Percentiles rank a stretch among this genome's conserved stretches.
Evolutionary conservation across 2,888 invertebrate species (phyloP).

Genomic region (Tenthredo mesomela): DNA sequence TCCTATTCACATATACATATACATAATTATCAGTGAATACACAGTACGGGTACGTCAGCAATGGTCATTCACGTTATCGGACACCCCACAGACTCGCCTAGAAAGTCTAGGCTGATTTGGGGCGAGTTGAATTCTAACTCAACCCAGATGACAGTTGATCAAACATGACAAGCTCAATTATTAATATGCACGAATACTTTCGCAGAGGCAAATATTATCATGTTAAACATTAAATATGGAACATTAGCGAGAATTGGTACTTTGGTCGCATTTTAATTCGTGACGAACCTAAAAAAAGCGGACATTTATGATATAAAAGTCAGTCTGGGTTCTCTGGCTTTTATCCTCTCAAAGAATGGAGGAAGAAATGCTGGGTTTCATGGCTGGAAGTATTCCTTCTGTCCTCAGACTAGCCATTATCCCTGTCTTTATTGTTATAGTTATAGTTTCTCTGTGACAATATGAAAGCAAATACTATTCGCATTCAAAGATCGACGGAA

Average conservation of each 20-base stretch:
- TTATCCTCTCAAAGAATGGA: neutral
- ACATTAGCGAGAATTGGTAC: neutral
- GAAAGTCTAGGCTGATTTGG: conserved; percentile 38
- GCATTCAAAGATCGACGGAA: neutral
- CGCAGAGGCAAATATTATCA: neutral
- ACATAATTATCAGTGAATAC: conserved; percentile 69
- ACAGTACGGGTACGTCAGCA: conserved; percentile 71
- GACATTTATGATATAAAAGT: neutral
- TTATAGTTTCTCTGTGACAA: conserved; percentile 1
- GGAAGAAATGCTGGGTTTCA: neutral
- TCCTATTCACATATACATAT: conserved; percentile 60
- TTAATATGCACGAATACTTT: neutral
- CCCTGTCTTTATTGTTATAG: conserved; percentile 25
- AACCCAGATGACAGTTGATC: neutral
- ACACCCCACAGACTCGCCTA: conserved; percentile 65
- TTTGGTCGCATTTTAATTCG: neutral
- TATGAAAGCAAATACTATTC: neutral
- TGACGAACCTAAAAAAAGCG: neutral
- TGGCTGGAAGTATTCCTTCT: neutral
- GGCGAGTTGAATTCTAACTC: neutral
- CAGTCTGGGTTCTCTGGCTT: neutral
- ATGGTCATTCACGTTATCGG: conserved; percentile 76
- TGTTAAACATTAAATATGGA: neutral
- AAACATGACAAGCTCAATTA: neutral
- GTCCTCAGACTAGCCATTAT: neutral